Percentiles rank a stretch among this genome's conserved stretches.
phyloP scores from a whole-genome alignment of 2,113 vertebrate genomes.

The Suncus etruscus region DNA sequence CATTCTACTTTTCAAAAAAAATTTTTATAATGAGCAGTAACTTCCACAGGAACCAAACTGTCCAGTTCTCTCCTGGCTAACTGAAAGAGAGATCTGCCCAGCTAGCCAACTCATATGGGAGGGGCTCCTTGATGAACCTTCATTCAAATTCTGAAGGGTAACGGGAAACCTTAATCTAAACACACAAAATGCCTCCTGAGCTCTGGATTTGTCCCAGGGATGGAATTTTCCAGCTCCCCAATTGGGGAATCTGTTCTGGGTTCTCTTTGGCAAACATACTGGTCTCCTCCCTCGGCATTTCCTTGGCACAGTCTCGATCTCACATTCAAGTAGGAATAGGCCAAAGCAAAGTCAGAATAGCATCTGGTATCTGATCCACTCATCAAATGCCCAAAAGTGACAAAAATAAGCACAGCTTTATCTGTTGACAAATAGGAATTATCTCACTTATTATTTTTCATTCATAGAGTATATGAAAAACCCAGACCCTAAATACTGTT shows the following conservation, averaged over 20 bases:
- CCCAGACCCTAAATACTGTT: not conserved
- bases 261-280: not conserved
- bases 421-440: not conserved
- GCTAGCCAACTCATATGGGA: not conserved
- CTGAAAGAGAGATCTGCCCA: not conserved
- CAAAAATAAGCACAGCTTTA: not conserved
- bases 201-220: not conserved
- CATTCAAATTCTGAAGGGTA: not conserved
- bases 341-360: not conserved
- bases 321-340: not conserved
- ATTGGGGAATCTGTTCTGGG: not conserved
- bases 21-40: conserved; percentile 27
- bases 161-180: conserved; percentile 10
- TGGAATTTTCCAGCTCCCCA: conserved; percentile 67
- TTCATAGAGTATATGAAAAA: conserved; percentile 4
- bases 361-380: not conserved
- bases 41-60: conserved; percentile 49
- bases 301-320: not conserved
- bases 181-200: not conserved
- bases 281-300: not conserved
- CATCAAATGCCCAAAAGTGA: not conserved
- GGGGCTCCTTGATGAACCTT: not conserved
- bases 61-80: not conserved
- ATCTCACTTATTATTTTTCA: not conserved
- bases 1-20: conserved; percentile 25